These are phyloP conservation scores for Andrena dorsata DNA, from an alignment of 2,888 invertebrate genomes.

Conservation along the genomic window DNA sequence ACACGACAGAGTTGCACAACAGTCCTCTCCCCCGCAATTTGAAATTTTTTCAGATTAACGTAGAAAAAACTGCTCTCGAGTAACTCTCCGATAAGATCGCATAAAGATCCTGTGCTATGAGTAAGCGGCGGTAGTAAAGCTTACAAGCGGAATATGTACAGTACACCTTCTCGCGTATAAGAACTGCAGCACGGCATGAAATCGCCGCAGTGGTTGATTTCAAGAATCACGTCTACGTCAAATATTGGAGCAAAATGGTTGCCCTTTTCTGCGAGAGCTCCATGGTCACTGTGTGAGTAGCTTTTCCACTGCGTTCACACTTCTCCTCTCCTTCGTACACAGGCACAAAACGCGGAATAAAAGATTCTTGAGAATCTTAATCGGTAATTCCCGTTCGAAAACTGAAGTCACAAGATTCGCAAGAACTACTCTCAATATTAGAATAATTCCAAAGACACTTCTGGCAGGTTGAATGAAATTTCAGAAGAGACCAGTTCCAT, in stretches of 20 bases:
- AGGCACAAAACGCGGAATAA: not conserved
- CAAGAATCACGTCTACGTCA: constrained; percentile 14
- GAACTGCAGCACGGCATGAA: constrained; percentile 70
- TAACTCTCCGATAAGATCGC: constrained; percentile 31
- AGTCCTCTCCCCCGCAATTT: not conserved
- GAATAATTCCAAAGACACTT: not conserved
- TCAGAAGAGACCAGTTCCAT: not conserved
- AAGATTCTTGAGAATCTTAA: not conserved
- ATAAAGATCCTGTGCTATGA: constrained; percentile 20
- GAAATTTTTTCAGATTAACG: constrained; percentile 6
- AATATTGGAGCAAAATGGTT: constrained; percentile 31
- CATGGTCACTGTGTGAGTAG: not conserved
- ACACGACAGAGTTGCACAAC: not conserved
- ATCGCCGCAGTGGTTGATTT: constrained; percentile 68
- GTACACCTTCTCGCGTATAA: constrained; percentile 69
- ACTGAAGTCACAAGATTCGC: no score
- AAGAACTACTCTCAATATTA: no score
- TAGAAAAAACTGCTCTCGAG: not conserved
- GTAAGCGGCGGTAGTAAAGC: constrained; percentile 33
- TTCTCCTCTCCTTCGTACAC: not conserved
- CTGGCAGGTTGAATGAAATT: not conserved
- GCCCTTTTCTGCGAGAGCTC: constrained; percentile 4
- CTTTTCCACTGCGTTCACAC: not conserved
- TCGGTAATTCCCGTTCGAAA: not conserved
- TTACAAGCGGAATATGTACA: constrained; percentile 1